Conservation (phyloP, 2,888 invertebrate species). For the Scaptomyza caliginosa region DNA sequence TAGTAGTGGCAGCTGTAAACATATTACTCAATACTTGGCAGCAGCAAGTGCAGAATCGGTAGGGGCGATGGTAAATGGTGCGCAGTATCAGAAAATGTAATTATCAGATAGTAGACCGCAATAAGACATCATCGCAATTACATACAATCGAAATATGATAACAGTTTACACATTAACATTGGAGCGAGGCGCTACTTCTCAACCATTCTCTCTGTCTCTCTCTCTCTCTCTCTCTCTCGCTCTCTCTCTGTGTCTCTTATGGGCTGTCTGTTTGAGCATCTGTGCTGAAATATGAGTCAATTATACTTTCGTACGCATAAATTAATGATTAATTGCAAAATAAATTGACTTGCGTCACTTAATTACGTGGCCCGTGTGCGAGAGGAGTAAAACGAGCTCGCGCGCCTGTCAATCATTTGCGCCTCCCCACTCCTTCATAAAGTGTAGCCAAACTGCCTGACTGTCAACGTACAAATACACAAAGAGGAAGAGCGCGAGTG, state of each 20-base stretch:
- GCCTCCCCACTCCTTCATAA: conserved; percentile 28
- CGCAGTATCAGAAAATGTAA: conserved; percentile 20
- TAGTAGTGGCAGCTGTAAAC: background rate
- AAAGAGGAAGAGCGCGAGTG: background rate
- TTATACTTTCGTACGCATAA: conserved; percentile 77
- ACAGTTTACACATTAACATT: conserved; percentile 16
- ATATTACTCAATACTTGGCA: conserved; percentile 12
- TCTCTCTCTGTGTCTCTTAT: background rate
- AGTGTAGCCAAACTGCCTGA: conserved; percentile 37
- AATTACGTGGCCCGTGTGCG: conserved; percentile 64
- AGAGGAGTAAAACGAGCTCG: conserved; percentile 40
- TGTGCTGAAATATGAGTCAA: conserved; percentile 74
- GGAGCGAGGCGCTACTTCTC: background rate
- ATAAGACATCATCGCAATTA: conserved; percentile 28
- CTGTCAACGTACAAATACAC: conserved; percentile 52
- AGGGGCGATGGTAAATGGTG: background rate
- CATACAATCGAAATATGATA: conserved; percentile 49
- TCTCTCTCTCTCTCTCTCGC: background rate
- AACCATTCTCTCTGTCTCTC: background rate
- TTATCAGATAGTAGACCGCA: conserved; percentile 18
- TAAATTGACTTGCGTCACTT: conserved; percentile 82
- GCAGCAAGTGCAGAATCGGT: background rate
- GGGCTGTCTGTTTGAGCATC: conserved; percentile 22
- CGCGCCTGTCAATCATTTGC: conserved; percentile 40
- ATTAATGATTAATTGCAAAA: conserved; percentile 82